These are phyloP conservation scores for Tragulus kanchil DNA, from an alignment of 2,113 vertebrate genomes.

Conservation along the genomic window DNA sequence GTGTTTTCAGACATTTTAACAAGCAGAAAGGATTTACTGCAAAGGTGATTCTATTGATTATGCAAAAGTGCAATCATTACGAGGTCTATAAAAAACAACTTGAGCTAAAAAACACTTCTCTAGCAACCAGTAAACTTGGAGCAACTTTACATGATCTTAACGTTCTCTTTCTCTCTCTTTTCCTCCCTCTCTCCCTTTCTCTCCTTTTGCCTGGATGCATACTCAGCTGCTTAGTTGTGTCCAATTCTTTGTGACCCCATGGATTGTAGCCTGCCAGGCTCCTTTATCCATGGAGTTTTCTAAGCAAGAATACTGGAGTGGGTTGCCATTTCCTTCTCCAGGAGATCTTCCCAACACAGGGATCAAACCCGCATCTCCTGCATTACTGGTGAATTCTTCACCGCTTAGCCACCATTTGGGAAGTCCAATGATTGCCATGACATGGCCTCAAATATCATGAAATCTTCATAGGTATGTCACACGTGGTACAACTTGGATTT, in stretches of 20 bases:
- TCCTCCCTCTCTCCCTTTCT: background rate
- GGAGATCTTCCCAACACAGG: background rate
- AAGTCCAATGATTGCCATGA: background rate
- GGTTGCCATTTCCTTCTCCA: background rate
- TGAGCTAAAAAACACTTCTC: constrained; percentile 24
- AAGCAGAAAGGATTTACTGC: constrained; percentile 50
- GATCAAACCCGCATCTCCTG: background rate
- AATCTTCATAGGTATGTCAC: background rate
- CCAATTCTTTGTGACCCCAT: background rate
- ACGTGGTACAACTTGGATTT: constrained; percentile 16
- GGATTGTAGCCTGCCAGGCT: background rate
- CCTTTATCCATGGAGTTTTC: background rate
- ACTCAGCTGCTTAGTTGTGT: background rate
- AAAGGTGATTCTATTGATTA: constrained; percentile 59
- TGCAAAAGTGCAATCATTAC: constrained; percentile 49
- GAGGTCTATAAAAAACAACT: background rate
- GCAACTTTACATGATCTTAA: background rate
- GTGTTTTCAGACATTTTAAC: constrained; percentile 69
- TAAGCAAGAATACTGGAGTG: background rate
- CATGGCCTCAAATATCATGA: background rate
- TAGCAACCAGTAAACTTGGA: constrained; percentile 37
- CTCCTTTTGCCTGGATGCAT: background rate
- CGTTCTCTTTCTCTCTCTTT: background rate
- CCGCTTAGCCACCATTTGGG: background rate
- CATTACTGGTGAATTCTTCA: background rate